Conservation (phyloP, 2,113 vertebrate genomes). For the Prietella phreatophila region DNA sequence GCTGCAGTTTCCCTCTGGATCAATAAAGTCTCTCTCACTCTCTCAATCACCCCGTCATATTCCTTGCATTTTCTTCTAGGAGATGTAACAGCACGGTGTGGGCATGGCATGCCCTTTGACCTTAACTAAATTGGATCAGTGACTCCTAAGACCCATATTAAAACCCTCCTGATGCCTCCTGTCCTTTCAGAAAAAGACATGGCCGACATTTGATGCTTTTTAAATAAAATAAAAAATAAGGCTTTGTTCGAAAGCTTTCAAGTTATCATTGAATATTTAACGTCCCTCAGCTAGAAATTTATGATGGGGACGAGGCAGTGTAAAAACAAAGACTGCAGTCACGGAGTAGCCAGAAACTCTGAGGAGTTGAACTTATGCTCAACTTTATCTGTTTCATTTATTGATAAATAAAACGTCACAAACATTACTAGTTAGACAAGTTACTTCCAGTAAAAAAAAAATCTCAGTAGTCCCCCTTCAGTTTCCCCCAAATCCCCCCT, state of each 20-base stretch:
- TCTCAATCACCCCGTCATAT: background rate
- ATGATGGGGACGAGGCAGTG: conserved; percentile 28
- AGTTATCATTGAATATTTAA: conserved; percentile 53
- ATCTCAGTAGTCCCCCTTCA: no score
- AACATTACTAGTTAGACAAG: no score
- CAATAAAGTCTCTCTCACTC: background rate
- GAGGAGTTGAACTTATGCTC: background rate
- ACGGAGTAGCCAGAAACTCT: background rate
- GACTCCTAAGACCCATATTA: background rate
- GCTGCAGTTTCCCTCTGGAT: background rate
- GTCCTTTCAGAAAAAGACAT: background rate
- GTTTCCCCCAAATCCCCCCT: no score
- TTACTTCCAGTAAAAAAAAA: no score
- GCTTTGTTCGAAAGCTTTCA: conserved; percentile 43
- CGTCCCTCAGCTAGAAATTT: conserved; percentile 33
- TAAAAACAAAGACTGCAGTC: background rate
- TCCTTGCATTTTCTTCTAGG: background rate
- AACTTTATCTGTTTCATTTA: background rate
- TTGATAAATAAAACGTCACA: no score
- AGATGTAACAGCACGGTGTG: background rate
- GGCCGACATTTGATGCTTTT: conserved; percentile 28
- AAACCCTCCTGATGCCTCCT: background rate
- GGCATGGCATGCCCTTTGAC: background rate
- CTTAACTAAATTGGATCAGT: conserved; percentile 7
- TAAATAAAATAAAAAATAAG: no score